phyloP scores from a whole-genome alignment of 2,888 invertebrate genomes.

The Amblyjoppa proteus region DNA sequence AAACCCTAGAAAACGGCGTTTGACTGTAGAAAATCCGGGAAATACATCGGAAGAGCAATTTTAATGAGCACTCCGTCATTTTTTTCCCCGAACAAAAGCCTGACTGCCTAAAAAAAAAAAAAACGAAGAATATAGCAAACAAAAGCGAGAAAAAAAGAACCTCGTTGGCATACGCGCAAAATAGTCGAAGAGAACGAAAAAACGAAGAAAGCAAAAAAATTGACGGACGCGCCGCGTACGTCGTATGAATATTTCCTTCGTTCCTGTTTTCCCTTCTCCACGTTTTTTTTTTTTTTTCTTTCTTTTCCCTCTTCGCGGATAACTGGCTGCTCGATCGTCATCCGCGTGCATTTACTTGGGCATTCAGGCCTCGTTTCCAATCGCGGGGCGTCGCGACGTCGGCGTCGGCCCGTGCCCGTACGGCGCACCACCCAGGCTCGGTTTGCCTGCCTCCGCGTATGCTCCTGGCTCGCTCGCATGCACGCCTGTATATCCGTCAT shows the following conservation, averaged over 20 bases:
- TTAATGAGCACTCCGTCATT: constrained; percentile 48
- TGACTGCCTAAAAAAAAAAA: constrained; percentile 30
- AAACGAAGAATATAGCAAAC: neutral
- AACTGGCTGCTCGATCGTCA: constrained; percentile 74
- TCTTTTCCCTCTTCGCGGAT: constrained; percentile 61
- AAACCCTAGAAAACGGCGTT: constrained; percentile 1
- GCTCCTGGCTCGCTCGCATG: neutral
- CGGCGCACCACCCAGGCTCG: constrained; percentile 81
- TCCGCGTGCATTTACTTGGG: constrained; percentile 66
- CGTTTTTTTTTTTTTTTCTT: constrained; percentile 18
- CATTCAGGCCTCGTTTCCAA: constrained; percentile 71
- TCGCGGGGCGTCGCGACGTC: constrained; percentile 68
- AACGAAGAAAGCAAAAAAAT: constrained; percentile 52
- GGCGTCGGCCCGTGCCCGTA: constrained; percentile 77
- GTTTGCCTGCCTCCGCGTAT: constrained; percentile 4
- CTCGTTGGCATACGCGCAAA: constrained; percentile 11
- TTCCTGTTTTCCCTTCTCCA: constrained; percentile 8
- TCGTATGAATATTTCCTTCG: constrained; percentile 60
- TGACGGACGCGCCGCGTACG: constrained; percentile 57
- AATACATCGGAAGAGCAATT: constrained; percentile 13
- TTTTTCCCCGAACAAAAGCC: constrained; percentile 22
- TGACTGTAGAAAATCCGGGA: constrained; percentile 3
- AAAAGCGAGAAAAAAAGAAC: constrained; percentile 24
- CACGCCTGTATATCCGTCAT: constrained; percentile 61
- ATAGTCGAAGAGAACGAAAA: constrained; percentile 38